A percentile compares a stretch with the other conserved stretches of the same genome.
phyloP scores from a whole-genome alignment of 2,888 invertebrate species.

The Platycnemis pennipes region DNA sequence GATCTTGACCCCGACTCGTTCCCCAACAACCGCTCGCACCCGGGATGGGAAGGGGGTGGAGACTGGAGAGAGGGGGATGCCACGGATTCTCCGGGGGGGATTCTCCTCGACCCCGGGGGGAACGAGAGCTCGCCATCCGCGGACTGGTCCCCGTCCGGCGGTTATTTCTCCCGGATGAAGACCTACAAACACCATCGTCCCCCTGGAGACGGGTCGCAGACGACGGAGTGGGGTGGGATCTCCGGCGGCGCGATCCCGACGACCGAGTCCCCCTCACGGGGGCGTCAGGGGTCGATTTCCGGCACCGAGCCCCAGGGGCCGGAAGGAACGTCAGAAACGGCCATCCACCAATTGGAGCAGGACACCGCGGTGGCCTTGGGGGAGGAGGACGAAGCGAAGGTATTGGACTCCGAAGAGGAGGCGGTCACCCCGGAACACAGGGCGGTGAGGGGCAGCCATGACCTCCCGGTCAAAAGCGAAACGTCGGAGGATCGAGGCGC shows the following conservation, averaged over 20 bases:
- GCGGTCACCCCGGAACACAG: not conserved
- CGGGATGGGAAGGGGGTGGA: not conserved
- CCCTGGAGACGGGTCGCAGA: not conserved
- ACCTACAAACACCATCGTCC: not conserved
- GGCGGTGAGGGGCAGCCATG: not conserved
- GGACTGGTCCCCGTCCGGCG: not conserved
- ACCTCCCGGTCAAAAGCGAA: not conserved
- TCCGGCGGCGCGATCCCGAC: not conserved
- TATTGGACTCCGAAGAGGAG: not conserved
- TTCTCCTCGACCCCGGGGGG: not conserved
- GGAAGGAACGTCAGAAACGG: not conserved
- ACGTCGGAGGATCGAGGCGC: not conserved
- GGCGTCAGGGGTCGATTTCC: not conserved
- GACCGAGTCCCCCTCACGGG: not conserved
- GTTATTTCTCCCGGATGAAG: slow-evolving; percentile 1
- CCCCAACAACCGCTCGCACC: not conserved
- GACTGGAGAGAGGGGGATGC: not conserved
- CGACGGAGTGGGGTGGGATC: not conserved
- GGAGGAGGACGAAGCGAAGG: not conserved
- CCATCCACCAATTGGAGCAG: not conserved
- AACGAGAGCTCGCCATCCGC: not conserved
- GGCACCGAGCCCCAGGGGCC: not conserved
- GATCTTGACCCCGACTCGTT: not conserved
- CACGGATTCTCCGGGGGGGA: slow-evolving; percentile 3
- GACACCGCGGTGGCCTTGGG: not conserved